Evolutionary conservation across 2,888 invertebrate genomes (phyloP).

Genomic region (Diplolepis rosae): DNA sequence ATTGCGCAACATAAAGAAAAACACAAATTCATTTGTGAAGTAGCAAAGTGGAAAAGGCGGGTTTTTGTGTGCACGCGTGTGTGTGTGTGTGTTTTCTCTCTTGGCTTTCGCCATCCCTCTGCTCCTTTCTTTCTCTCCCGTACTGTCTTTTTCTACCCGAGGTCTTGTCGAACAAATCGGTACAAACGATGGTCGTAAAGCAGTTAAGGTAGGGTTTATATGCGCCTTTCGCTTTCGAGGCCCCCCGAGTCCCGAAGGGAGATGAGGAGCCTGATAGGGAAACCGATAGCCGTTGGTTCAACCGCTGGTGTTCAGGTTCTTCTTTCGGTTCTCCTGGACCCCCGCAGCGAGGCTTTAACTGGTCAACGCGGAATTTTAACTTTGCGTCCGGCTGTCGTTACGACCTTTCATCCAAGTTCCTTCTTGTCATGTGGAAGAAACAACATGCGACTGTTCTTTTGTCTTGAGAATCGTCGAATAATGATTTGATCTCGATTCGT

Average conservation of each 20-base stretch:
- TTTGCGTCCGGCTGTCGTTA: slow-evolving; percentile 48
- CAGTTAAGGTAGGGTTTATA: slow-evolving; percentile 70
- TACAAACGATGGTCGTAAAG: slow-evolving; percentile 74
- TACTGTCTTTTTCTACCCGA: slow-evolving; percentile 33
- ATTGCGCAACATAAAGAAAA: slow-evolving; percentile 44
- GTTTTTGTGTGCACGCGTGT: too few relatives aligned
- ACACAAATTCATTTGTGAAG: slow-evolving; percentile 46
- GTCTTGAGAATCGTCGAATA: slow-evolving; percentile 38
- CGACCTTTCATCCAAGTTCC: slow-evolving; percentile 32
- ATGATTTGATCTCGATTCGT: slow-evolving; percentile 54
- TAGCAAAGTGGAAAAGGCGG: slow-evolving; percentile 38
- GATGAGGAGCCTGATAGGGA: slow-evolving; percentile 57
- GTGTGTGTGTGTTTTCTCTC: slow-evolving; percentile 36
- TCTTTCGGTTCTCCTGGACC: slow-evolving; percentile 55
- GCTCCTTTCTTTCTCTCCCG: slow-evolving; percentile 37
- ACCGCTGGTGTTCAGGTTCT: slow-evolving; percentile 43
- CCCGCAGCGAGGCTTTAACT: slow-evolving; percentile 60
- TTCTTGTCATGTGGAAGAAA: slow-evolving; percentile 37
- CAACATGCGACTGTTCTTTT: slow-evolving; percentile 42
- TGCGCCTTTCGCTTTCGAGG: slow-evolving; percentile 58
- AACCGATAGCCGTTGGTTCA: slow-evolving; percentile 65
- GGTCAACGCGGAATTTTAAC: slow-evolving; percentile 59
- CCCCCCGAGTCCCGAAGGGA: slow-evolving; percentile 51
- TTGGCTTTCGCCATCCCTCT: slow-evolving; percentile 39
- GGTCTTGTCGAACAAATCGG: slow-evolving; percentile 73